These are phyloP conservation scores for Microcebus lehilahytsara DNA, from an alignment of 2,113 vertebrate species.

Conservation along the genomic window DNA sequence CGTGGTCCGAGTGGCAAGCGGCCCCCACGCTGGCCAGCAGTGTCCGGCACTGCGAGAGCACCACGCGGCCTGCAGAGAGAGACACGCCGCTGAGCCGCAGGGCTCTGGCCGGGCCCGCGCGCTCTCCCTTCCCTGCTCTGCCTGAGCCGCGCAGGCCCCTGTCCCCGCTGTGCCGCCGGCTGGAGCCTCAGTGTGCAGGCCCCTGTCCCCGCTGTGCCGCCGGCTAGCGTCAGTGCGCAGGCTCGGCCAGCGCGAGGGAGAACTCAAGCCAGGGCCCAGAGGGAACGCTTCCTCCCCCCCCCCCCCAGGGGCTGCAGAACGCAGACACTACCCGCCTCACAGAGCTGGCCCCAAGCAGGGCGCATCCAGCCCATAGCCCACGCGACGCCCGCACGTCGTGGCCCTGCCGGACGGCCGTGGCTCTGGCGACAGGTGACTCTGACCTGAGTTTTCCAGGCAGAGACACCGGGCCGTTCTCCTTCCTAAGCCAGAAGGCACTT, in stretches of 20 bases:
- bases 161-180: fast-evolving
- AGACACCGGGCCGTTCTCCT: fast-evolving
- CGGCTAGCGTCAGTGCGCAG: fast-evolving
- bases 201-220: too few relatives aligned
- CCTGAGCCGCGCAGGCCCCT: background rate
- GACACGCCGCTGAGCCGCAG: background rate
- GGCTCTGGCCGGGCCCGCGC: fast-evolving
- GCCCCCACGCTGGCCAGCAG: conserved; percentile 94
- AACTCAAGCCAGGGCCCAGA: fast-evolving
- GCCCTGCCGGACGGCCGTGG: background rate
- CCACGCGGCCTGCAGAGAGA: conserved; percentile 85
- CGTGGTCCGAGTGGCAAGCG: conserved; percentile 93
- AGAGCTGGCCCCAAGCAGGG: fast-evolving
- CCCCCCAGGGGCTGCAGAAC: background rate
- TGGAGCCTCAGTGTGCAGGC: fast-evolving
- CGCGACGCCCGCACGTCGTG: fast-evolving
- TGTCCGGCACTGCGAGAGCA: conserved; percentile 88
- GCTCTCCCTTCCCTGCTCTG: background rate
- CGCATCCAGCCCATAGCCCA: fast-evolving
- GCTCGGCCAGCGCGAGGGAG: background rate
- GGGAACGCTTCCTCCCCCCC: fast-evolving
- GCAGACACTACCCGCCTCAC: background rate
- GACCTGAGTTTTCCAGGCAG: too few relatives aligned
- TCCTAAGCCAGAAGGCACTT: background rate
- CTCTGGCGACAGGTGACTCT: fast-evolving